Conservation (phyloP, 2,888 invertebrate genomes). For the Lepidonotus clava region DNA sequence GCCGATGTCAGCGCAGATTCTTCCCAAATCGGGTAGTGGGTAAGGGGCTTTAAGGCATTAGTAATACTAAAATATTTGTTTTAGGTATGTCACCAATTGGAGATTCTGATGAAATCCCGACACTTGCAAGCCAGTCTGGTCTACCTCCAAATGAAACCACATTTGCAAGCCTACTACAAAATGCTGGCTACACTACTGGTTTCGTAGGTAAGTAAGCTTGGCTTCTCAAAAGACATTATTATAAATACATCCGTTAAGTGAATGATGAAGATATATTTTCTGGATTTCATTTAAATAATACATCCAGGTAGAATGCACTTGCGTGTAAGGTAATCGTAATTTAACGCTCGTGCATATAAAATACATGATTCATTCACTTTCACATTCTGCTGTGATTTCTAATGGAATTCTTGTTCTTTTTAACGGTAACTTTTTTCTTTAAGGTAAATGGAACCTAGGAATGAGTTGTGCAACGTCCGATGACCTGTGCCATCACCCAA, state of each 20-base stretch:
- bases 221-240: not conserved
- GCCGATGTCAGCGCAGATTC: too few species aligned
- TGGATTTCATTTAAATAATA: too few species aligned
- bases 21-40: too few species aligned
- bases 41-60: too few species aligned
- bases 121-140: not conserved
- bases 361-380: too few species aligned
- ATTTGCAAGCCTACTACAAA: not conserved
- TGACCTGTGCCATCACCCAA: slow-evolving; percentile 34
- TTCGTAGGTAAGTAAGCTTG: not conserved
- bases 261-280: too few species aligned
- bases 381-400: too few species aligned
- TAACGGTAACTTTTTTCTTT: not conserved
- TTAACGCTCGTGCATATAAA: not conserved
- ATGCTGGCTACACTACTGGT: not conserved
- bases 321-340: too few species aligned
- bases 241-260: not conserved
- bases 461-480: not conserved
- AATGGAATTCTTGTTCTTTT: too few species aligned
- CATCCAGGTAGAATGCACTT: too few species aligned
- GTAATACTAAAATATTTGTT: not conserved
- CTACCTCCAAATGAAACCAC: not conserved
- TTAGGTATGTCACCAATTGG: slow-evolving; percentile 7
- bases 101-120: not conserved
- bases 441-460: slow-evolving; percentile 38